phyloP scores from a whole-genome alignment of 2,113 vertebrate species.

The Oryzias melastigma region DNA sequence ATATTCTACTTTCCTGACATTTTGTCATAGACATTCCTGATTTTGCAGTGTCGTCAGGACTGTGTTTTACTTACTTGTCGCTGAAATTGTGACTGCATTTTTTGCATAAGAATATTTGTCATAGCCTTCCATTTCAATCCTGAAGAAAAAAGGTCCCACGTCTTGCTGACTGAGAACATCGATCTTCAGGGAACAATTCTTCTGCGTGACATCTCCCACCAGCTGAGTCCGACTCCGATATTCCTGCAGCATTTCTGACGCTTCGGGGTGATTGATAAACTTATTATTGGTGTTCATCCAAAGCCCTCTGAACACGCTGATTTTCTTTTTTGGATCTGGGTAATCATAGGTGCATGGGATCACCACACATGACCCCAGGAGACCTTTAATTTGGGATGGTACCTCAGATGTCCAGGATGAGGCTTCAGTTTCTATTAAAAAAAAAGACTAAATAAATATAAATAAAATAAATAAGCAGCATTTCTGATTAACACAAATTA shows the following conservation, averaged over 20 bases:
- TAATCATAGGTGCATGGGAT: conserved; percentile 70
- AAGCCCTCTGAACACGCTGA: conserved; percentile 47
- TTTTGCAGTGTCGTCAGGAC: background rate
- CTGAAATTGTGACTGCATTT: conserved; percentile 29
- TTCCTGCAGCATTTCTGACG: background rate
- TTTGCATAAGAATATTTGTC: conserved; percentile 23
- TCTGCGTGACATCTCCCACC: conserved; percentile 51
- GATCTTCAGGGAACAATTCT: conserved; percentile 70
- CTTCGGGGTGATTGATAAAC: conserved; percentile 34
- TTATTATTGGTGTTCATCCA: conserved; percentile 16
- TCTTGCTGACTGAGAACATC: conserved; percentile 47
- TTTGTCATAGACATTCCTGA: background rate
- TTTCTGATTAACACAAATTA: background rate
- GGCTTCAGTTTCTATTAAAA: conserved; percentile 33
- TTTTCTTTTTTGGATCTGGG: conserved; percentile 4
- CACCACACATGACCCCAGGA: conserved; percentile 68
- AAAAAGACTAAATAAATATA: background rate
- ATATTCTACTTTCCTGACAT: background rate
- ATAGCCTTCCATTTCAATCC: conserved; percentile 57
- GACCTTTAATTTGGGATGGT: conserved; percentile 52
- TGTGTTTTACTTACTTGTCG: conserved; percentile 54
- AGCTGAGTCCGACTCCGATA: conserved; percentile 51
- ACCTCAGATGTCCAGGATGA: conserved; percentile 54
- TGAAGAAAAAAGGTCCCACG: conserved; percentile 57
- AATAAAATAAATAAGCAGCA: background rate